Evolutionary conservation across 2,888 invertebrate species (phyloP).

Genomic region (Dolichopus griseipennis): DNA sequence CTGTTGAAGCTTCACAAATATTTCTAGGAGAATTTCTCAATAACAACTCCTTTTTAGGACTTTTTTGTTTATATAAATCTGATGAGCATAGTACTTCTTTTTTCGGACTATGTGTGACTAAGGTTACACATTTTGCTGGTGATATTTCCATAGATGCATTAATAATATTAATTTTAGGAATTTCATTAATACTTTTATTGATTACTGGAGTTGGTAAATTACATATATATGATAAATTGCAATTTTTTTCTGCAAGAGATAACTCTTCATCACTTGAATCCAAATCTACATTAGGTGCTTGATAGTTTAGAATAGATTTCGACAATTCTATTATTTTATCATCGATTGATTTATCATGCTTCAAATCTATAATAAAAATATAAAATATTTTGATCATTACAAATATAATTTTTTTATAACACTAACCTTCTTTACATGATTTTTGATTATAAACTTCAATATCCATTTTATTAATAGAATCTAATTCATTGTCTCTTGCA

Average conservation of each 20-base stretch:
- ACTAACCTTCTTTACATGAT: no score
- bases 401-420: no score
- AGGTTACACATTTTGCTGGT: neutral
- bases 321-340: no score
- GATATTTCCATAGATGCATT: neutral
- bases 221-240: neutral
- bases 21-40: neutral
- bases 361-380: no score
- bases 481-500: no score
- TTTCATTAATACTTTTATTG: neutral
- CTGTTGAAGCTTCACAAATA: neutral
- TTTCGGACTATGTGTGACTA: neutral
- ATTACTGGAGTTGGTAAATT: neutral
- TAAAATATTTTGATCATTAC: no score
- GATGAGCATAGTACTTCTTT: neutral
- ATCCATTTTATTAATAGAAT: no score
- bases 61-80: neutral
- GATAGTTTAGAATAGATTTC: neutral
- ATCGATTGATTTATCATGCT: no score
- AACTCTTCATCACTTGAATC: neutral
- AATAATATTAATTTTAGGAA: neutral
- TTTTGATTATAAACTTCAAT: no score
- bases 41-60: neutral
- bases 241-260: neutral
- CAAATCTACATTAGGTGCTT: neutral